Percentiles rank a stretch among this genome's conserved stretches.
phyloP scores from a whole-genome alignment of 2,113 vertebrate genomes.

The Corythornis madagascariensis region DNA sequence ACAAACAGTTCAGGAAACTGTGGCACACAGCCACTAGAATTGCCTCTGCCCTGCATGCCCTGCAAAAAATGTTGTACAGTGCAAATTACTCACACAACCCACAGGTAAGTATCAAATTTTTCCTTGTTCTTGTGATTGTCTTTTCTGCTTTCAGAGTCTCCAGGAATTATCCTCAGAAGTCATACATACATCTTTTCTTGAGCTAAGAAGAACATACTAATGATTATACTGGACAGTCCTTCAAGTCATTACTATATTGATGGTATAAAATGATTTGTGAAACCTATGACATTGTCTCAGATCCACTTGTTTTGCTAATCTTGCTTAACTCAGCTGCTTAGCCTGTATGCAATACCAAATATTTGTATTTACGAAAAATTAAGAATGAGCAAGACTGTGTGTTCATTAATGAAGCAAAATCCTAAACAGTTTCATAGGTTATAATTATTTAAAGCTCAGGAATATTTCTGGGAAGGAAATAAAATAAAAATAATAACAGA shows the following conservation, averaged over 20 bases:
- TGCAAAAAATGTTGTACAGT: not conserved
- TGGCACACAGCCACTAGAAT: not conserved
- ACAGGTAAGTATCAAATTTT: not conserved
- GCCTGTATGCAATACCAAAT: not conserved
- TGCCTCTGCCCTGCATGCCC: not conserved
- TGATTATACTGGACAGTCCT: not conserved
- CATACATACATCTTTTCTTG: not conserved
- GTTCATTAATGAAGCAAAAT: not conserved
- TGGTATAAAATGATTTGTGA: not conserved
- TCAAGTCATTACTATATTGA: not conserved
- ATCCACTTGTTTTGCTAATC: constrained; percentile 1
- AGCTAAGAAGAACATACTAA: not conserved
- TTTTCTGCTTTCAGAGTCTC: not conserved
- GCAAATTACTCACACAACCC: not conserved
- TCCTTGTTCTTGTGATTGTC: not conserved
- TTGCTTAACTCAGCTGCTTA: not conserved
- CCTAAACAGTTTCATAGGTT: constrained; percentile 22
- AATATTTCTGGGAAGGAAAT: constrained; percentile 26
- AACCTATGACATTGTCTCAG: not conserved
- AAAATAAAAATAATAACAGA: constrained; percentile 39
- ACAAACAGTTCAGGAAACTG: not conserved
- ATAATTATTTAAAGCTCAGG: constrained; percentile 47
- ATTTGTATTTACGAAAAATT: constrained; percentile 2
- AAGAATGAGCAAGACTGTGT: not conserved
- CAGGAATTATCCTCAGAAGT: not conserved